Percentiles rank a stretch among this genome's conserved stretches.
These are phyloP conservation scores for Sceloporus undulatus DNA, from an alignment of 2,113 vertebrate species.

Conservation along the genomic window DNA sequence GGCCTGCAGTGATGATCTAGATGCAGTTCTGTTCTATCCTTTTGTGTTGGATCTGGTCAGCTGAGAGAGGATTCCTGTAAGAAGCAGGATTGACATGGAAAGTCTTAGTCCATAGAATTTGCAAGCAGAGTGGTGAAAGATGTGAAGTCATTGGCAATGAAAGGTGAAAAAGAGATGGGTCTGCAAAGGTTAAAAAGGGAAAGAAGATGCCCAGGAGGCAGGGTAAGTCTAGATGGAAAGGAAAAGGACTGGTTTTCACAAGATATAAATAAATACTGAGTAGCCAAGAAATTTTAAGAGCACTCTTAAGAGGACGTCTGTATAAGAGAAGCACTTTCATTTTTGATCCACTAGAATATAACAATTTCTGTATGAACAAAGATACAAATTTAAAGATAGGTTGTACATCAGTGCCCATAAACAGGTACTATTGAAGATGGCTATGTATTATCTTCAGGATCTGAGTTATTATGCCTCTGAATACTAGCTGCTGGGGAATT, in stretches of 20 bases:
- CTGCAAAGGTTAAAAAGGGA: background rate
- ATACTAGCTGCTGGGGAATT: background rate
- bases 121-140: background rate
- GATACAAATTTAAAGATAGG: background rate
- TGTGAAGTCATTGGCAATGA: background rate
- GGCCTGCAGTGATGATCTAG: background rate
- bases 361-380: background rate
- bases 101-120: background rate
- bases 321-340: background rate
- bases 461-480: background rate
- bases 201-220: background rate
- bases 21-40: background rate
- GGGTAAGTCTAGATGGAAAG: background rate
- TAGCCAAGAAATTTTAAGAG: too few species aligned
- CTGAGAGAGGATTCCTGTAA: background rate
- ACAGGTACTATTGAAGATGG: too few species aligned
- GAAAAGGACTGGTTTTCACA: background rate
- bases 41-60: background rate
- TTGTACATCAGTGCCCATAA: background rate
- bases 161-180: background rate
- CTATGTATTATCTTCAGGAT: background rate
- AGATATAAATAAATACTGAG: background rate
- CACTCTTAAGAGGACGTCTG: background rate
- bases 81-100: background rate
- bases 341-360: background rate